Conservation (phyloP, 23 tunicate genomes). For the Corella eumyota region DNA sequence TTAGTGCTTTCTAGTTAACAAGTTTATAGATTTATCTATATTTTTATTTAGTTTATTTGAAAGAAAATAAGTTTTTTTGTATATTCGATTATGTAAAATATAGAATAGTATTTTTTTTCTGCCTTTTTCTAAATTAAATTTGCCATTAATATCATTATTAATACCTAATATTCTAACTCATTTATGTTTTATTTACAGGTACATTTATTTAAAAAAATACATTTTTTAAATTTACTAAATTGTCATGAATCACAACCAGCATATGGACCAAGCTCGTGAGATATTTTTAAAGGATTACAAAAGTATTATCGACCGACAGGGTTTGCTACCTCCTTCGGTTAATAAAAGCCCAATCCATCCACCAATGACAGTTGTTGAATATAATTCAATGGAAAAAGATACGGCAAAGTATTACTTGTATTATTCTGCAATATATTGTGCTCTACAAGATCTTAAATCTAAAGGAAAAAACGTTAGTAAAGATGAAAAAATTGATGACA, state of each 20-base stretch:
- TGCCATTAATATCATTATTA: background rate
- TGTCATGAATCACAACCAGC: slow-evolving; percentile 1
- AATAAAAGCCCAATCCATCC: slow-evolving; percentile 62
- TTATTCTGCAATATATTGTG: slow-evolving; percentile 45
- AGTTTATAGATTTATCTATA: too few relatives aligned
- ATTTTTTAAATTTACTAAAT: too few relatives aligned
- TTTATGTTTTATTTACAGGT: too few relatives aligned
- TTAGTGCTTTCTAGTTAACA: too few relatives aligned
- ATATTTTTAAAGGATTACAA: slow-evolving; percentile 27
- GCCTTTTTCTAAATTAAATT: too few relatives aligned
- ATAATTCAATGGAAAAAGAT: slow-evolving; percentile 74
- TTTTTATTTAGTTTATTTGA: too few relatives aligned
- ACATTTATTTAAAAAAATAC: too few relatives aligned
- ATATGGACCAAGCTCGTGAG: slow-evolving; percentile 17
- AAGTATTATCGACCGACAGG: slow-evolving; percentile 11
- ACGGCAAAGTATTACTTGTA: slow-evolving; percentile 69
- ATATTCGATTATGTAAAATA: too few relatives aligned
- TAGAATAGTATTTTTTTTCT: too few relatives aligned
- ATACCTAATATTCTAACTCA: too few relatives aligned
- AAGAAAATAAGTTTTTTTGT: too few relatives aligned
- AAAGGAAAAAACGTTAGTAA: background rate
- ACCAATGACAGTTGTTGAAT: slow-evolving; percentile 48
- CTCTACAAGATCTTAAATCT: slow-evolving; percentile 12
- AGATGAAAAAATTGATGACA: too few relatives aligned
- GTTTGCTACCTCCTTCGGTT: slow-evolving; percentile 54